These are phyloP conservation scores for Stylophora pistillata DNA, from an alignment of 64 coral and sea anemone species.

Conservation along the genomic window DNA sequence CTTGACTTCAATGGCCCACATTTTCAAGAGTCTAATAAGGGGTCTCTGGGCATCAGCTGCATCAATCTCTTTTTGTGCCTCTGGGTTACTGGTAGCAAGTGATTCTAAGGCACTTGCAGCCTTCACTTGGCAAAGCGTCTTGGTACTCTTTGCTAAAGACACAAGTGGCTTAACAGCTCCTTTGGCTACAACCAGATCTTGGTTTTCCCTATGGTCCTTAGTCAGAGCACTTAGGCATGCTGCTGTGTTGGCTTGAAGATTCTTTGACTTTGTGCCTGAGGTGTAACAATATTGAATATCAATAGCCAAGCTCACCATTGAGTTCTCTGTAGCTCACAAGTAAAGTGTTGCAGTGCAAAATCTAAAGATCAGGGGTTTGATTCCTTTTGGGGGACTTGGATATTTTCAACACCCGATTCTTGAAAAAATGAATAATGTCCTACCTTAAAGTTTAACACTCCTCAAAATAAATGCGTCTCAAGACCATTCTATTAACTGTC, in stretches of 20 bases:
- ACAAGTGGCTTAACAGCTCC: constrained; percentile 88
- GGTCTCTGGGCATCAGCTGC: constrained; percentile 84
- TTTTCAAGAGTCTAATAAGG: constrained; percentile 85
- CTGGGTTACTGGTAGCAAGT: constrained; percentile 76
- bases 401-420: no score
- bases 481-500: no score
- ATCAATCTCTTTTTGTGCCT: constrained; percentile 84
- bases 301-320: neutral
- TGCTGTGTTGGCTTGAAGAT: constrained; percentile 91
- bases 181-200: constrained; percentile 78
- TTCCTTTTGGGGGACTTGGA: no score
- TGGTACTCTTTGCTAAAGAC: constrained; percentile 60
- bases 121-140: constrained; percentile 93
- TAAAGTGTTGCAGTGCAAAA: no score
- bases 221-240: constrained; percentile 79
- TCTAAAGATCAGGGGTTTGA: no score
- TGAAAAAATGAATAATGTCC: neutral
- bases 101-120: constrained; percentile 95
- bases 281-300: neutral
- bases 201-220: constrained; percentile 80
- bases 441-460: no score
- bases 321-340: neutral
- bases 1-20: constrained; percentile 97
- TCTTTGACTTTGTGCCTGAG: constrained; percentile 86
- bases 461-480: no score